A percentile compares a stretch with the other conserved stretches of the same genome.
Evolutionary conservation across 2,888 invertebrate species (phyloP).

Genomic region (Acanthosepion esculentum): DNA sequence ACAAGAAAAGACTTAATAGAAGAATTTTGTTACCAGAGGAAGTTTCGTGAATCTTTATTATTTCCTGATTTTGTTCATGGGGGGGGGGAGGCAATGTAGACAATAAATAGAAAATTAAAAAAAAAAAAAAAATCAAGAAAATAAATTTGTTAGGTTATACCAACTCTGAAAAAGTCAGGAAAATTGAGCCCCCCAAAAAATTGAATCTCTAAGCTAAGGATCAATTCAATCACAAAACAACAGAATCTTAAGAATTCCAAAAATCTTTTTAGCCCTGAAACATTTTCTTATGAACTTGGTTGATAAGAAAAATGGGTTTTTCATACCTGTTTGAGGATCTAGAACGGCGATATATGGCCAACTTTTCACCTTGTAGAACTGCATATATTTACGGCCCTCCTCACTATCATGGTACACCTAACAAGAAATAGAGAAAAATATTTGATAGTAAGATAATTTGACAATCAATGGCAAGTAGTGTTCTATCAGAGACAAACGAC

Average conservation of each 20-base stretch:
- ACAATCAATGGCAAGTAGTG: not conserved
- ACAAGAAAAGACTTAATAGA: not conserved
- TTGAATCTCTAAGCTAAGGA: not conserved
- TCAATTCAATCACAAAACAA: too few relatives aligned
- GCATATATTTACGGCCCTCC: slow-evolving; percentile 80
- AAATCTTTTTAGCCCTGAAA: not conserved
- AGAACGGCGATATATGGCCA: slow-evolving; percentile 82
- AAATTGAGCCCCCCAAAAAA: not conserved
- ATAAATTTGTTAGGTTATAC: too few relatives aligned
- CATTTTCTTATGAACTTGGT: not conserved
- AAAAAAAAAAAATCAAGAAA: too few relatives aligned
- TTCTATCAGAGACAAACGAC: too few relatives aligned
- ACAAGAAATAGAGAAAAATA: not conserved
- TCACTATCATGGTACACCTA: slow-evolving; percentile 77
- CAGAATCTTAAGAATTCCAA: not conserved
- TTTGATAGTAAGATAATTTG: not conserved
- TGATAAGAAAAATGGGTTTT: not conserved
- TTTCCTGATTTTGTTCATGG: too few relatives aligned
- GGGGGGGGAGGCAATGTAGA: too few relatives aligned
- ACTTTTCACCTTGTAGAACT: slow-evolving; percentile 80
- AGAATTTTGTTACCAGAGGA: not conserved
- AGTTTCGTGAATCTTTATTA: not conserved
- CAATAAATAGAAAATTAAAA: too few relatives aligned
- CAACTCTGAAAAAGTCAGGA: not conserved
- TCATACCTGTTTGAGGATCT: slow-evolving; percentile 81